Percentiles rank a stretch among this genome's conserved stretches.
These are phyloP conservation scores for Dicranocentrus wangi DNA, from an alignment of 2,888 invertebrate genomes.

Conservation along the genomic window DNA sequence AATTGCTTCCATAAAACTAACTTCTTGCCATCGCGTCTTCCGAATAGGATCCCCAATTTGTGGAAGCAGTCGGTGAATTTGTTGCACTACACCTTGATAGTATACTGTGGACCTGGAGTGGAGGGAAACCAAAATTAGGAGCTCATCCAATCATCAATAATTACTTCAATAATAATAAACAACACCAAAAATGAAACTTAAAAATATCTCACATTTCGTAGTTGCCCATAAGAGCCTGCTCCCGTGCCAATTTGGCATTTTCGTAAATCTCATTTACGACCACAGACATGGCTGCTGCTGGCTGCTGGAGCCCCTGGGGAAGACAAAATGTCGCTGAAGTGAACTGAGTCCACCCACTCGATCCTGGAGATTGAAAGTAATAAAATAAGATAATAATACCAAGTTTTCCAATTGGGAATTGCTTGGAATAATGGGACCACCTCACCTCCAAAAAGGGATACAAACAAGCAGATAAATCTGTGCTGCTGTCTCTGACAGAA, in stretches of 20 bases:
- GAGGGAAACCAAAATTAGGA: background rate
- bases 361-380: no score
- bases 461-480: background rate
- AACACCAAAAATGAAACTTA: background rate
- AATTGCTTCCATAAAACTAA: no score
- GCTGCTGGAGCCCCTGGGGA: background rate
- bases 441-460: background rate
- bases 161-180: background rate
- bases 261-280: slow-evolving; percentile 93
- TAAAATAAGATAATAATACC: no score
- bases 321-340: background rate
- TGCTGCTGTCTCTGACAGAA: no score
- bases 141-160: no score
- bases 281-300: slow-evolving; percentile 81
- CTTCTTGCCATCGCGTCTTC: slow-evolving; percentile 92
- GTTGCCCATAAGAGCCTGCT: slow-evolving; percentile 95
- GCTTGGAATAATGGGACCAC: background rate
- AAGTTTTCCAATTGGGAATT: no score
- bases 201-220: slow-evolving; percentile 82
- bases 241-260: slow-evolving; percentile 94
- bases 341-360: no score
- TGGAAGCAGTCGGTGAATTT: slow-evolving; percentile 88
- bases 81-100: slow-evolving; percentile 93
- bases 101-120: slow-evolving; percentile 83
- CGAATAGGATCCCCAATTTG: slow-evolving; percentile 86